A percentile compares a stretch with the other conserved stretches of the same genome.
phyloP scores from a whole-genome alignment of 2,888 invertebrate species.

The Ophraella communa region DNA sequence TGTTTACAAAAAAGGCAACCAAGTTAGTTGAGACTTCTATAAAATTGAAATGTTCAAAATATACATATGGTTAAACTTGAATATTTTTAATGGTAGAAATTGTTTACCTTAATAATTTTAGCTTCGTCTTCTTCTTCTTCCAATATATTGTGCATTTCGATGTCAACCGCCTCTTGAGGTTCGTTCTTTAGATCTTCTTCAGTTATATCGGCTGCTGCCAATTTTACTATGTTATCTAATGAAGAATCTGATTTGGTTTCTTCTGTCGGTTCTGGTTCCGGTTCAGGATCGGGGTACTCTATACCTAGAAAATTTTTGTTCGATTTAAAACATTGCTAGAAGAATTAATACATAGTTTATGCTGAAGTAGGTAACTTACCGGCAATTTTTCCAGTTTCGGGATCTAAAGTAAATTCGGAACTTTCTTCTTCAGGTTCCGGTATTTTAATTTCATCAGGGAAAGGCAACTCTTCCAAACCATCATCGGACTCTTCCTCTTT shows the following conservation, averaged over 20 bases:
- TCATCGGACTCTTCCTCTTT: constrained; percentile 43
- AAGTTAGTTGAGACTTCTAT: no score
- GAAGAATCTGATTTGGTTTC: constrained; percentile 33
- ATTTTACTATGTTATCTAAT: constrained; percentile 54
- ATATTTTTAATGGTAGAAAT: no score
- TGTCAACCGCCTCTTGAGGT: constrained; percentile 31
- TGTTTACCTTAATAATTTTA: constrained; percentile 1
- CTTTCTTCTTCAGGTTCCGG: constrained; percentile 63
- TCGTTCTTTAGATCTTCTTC: constrained; percentile 50
- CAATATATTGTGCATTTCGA: constrained; percentile 12
- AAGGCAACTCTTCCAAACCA: constrained; percentile 69
- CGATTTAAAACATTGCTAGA: no score
- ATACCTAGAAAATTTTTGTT: no score
- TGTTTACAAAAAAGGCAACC: no score
- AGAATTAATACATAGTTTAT: background rate
- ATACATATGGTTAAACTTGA: no score
- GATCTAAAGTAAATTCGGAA: constrained; percentile 73
- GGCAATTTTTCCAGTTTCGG: constrained; percentile 51
- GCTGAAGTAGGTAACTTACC: constrained; percentile 17
- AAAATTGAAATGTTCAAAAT: no score
- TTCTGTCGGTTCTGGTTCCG: constrained; percentile 42
- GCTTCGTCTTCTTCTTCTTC: constrained; percentile 16
- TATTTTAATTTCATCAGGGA: constrained; percentile 65
- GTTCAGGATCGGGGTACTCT: constrained; percentile 50
- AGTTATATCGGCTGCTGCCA: constrained; percentile 56